A percentile compares a stretch with the other conserved stretches of the same genome.
phyloP scores from a whole-genome alignment of 2,797 vertebrate species.

The Spizella passerina region DNA sequence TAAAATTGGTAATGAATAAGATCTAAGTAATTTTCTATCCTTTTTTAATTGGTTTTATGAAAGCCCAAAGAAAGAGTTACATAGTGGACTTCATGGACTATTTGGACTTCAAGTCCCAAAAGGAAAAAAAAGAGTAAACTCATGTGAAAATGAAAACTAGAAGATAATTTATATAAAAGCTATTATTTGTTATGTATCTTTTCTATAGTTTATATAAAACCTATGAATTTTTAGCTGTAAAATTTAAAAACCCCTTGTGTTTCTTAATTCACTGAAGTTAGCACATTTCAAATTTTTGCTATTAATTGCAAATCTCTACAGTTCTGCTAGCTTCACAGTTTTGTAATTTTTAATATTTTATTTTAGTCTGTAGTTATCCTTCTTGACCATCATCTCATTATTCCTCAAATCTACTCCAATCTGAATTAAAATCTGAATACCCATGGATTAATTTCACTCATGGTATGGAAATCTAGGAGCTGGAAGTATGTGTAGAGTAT shows the following conservation, averaged over 20 bases:
- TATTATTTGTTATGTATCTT: neutral
- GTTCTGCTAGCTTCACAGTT: neutral
- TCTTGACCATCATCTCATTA: neutral
- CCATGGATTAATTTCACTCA: neutral
- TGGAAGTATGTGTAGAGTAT: neutral
- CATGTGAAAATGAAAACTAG: neutral
- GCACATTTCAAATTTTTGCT: neutral
- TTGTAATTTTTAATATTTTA: neutral
- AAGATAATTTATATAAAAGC: neutral
- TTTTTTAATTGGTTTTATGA: neutral
- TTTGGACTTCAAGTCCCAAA: neutral
- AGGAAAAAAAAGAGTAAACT: neutral
- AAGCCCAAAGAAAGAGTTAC: neutral
- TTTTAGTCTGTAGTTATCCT: neutral
- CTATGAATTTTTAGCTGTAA: neutral
- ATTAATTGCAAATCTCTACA: neutral
- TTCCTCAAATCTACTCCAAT: neutral
- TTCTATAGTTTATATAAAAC: neutral
- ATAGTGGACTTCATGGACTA: neutral
- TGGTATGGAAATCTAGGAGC: neutral
- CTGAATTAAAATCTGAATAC: neutral
- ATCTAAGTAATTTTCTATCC: neutral
- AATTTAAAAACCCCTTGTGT: accelerated
- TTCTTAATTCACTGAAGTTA: neutral
- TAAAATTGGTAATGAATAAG: neutral